phyloP scores from a whole-genome alignment of 2,888 invertebrate genomes.

The Timandra comae region DNA sequence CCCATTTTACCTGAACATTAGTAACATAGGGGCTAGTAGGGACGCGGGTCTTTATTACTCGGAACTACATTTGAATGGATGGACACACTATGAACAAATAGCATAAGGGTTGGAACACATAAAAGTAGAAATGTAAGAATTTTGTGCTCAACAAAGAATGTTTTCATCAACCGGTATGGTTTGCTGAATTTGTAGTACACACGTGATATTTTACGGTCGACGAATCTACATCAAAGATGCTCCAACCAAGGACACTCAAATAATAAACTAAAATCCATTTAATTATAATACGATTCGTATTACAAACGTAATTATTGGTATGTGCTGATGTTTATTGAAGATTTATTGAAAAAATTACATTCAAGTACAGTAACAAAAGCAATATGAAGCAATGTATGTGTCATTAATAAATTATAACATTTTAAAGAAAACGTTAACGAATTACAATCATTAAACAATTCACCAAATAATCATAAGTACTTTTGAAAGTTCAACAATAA shows the following conservation, averaged over 20 bases:
- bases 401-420: conserved; percentile 2
- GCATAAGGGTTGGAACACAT: conserved; percentile 24
- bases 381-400: too few relatives aligned
- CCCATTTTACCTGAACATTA: conserved; percentile 57
- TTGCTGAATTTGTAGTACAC: conserved; percentile 25
- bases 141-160: conserved; percentile 1
- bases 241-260: conserved; percentile 44
- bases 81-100: conserved; percentile 37
- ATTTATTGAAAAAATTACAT: too few relatives aligned
- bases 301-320: conserved; percentile 2
- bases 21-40: conserved; percentile 49
- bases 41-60: conserved; percentile 52
- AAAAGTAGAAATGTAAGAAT: conserved; percentile 1
- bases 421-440: conserved; percentile 5
- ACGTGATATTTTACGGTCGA: conserved; percentile 53
- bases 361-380: too few relatives aligned
- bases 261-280: conserved; percentile 37
- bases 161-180: conserved; percentile 7
- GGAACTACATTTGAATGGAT: conserved; percentile 58
- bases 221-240: conserved; percentile 48
- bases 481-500: too few relatives aligned
- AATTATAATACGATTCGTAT: conserved; percentile 31
- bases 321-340: too few relatives aligned
- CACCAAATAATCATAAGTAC: too few relatives aligned
- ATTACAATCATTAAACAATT: conserved; percentile 4